A percentile compares a stretch with the other conserved stretches of the same genome.
These are phyloP conservation scores for Ceyx margarethae DNA, from an alignment of 2,113 vertebrate species.

Conservation along the genomic window DNA sequence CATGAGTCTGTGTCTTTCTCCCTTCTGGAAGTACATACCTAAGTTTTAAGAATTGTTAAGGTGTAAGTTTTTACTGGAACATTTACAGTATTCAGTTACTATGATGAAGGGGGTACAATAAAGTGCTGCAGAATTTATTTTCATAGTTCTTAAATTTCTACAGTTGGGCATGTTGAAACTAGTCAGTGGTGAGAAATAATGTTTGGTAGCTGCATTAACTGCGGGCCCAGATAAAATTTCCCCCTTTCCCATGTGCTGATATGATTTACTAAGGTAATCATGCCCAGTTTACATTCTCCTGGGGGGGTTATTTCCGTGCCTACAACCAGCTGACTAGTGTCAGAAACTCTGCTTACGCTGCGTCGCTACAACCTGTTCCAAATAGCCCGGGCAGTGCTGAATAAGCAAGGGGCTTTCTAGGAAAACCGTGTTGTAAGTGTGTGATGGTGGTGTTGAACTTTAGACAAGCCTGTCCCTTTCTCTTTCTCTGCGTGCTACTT, in stretches of 20 bases:
- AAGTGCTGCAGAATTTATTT: background rate
- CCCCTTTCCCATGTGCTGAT: background rate
- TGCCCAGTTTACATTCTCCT: constrained; percentile 28
- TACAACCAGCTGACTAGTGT: constrained; percentile 3
- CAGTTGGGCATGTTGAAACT: background rate
- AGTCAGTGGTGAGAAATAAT: background rate
- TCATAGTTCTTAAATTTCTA: background rate
- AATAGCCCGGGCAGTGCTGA: constrained; percentile 4
- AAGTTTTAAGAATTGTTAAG: background rate
- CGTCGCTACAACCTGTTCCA: background rate
- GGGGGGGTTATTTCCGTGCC: constrained; percentile 38
- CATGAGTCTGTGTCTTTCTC: background rate
- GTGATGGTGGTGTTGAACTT: background rate
- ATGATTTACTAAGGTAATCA: background rate
- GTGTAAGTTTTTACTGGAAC: background rate
- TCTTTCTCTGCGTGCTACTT: background rate
- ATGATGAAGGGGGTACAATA: rapidly evolving
- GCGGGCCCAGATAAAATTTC: background rate
- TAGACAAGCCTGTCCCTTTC: background rate
- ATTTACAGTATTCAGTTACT: rapidly evolving
- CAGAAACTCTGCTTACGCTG: background rate
- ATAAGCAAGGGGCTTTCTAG: constrained; percentile 65
- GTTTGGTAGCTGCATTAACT: background rate
- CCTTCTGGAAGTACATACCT: background rate
- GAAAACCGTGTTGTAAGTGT: constrained; percentile 33